Base-by-base conservation (phyloP, 2,113 vertebrate genomes). In the Larimichthys polyactis region DNA sequence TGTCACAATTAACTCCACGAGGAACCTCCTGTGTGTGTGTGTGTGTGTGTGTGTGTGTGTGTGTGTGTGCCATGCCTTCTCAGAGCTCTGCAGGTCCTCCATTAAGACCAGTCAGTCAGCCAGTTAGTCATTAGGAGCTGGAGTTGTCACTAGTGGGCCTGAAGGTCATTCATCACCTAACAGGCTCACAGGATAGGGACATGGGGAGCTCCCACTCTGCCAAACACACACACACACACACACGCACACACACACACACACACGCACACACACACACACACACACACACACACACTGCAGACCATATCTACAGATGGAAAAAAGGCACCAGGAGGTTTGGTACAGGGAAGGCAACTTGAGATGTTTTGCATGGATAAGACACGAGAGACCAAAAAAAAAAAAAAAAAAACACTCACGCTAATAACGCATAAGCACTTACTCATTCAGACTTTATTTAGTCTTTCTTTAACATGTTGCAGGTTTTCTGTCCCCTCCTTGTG, bases 111-210 rank as follows among this genome's bases (percentile, higher is more conserved):
- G 85, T 84, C 76, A 89, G 78, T 82, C 74, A 86, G 63, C 66
- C 84, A 81, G 81, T 82, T 83, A 87, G 88, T 90, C 87, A 89
- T 86, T 90, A 84, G 85, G 70, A 84, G 87, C 79, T 36, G 12
- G 11, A 64, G 83, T 77, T 90, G 86, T 91, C 90, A 88, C 57
- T 81, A 46, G 4, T n/a, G 46, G 43, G 19, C 73, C 36, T 79
- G 49, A 66, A 78, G 81, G 84, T 85, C 72, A 86, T 93, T 89
- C 64, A 92, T 93, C 84, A 85, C 70, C 63, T 89, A 62, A 69
- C 77, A 81, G 78, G 24, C 63, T 43, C 75, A 80, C 46, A 79
- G 64, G 67, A 82, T 62, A 76, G 77, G 57, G 76, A 92, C 78
- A 66, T 36, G 66, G 52, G 65, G 52, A 71, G 80, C 85, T 71